Percentiles rank a stretch among this genome's conserved stretches.
These are phyloP conservation scores for Gymnorhina tibicen DNA, from an alignment of 2,113 vertebrate species.

Conservation along the genomic window DNA sequence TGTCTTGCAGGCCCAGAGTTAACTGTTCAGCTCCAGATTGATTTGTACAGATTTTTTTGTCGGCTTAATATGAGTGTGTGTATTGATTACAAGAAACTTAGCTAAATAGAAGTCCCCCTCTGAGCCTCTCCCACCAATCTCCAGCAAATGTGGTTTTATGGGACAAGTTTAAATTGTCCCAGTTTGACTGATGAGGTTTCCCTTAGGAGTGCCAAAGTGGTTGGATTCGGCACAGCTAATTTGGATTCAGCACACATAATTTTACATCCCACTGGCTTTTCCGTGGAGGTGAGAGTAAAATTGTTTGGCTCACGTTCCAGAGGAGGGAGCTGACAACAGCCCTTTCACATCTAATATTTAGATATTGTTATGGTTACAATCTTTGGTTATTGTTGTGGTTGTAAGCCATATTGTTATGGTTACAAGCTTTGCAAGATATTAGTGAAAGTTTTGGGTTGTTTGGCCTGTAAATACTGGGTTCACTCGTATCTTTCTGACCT, in stretches of 20 bases:
- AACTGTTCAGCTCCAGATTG: neutral
- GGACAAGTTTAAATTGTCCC: neutral
- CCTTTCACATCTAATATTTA: neutral
- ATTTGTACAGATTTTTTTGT: neutral
- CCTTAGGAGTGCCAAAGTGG: neutral
- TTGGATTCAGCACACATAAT: neutral
- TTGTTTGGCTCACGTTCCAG: neutral
- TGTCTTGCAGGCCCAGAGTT: neutral
- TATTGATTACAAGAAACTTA: neutral
- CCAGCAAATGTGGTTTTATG: neutral
- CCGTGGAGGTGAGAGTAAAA: slow-evolving; percentile 32
- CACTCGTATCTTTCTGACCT: neutral
- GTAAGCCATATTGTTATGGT: neutral
- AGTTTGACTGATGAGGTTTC: neutral
- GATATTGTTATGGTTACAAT: neutral
- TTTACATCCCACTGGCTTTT: slow-evolving; percentile 1
- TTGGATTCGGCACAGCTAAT: neutral
- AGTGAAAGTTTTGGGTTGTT: neutral
- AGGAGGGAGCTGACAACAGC: neutral
- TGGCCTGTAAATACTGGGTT: neutral
- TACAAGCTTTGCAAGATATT: neutral
- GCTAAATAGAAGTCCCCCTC: neutral
- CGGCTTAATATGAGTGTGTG: neutral
- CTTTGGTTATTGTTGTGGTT: neutral
- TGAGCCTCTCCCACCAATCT: neutral